Conservation (phyloP, 2,888 invertebrate species). For the Drosophila mettleri region DNA sequence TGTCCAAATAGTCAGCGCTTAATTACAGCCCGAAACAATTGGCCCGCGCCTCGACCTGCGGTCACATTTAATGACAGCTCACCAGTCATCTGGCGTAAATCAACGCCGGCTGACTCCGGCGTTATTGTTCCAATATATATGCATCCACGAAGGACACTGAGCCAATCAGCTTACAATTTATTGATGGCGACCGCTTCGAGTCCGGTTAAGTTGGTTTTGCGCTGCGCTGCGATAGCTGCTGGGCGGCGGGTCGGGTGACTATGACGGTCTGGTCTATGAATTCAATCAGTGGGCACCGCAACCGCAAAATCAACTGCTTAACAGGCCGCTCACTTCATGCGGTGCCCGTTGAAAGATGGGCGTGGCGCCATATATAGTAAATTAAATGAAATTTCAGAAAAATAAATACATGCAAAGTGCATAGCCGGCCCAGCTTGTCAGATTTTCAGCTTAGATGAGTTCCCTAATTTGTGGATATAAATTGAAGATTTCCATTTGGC, state of each 20-base stretch:
- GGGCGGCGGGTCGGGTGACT: not conserved
- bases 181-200: conserved; percentile 27
- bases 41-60: conserved; percentile 49
- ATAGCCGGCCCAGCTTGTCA: too few species aligned
- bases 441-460: too few species aligned
- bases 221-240: not conserved
- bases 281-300: conserved; percentile 69
- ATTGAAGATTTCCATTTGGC: not conserved
- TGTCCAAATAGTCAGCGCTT: conserved; percentile 51
- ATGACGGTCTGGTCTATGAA: conserved; percentile 47
- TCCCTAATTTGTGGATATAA: not conserved
- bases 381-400: conserved; percentile 7
- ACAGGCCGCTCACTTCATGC: conserved; percentile 41
- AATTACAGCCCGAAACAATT: conserved; percentile 50
- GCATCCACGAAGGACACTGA: conserved; percentile 34
- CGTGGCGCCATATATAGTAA: conserved; percentile 11
- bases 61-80: conserved; percentile 66
- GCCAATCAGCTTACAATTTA: conserved; percentile 54
- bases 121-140: conserved; percentile 40
- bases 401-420: not conserved
- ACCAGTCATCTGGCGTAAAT: conserved; percentile 48
- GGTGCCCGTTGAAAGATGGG: conserved; percentile 36
- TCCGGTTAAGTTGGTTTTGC: conserved; percentile 2
- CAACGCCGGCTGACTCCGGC: conserved; percentile 34
- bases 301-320: conserved; percentile 71